These are phyloP conservation scores for Platyrinchus mystaceus DNA, from an alignment of 2,797 vertebrate genomes.

Conservation along the genomic window DNA sequence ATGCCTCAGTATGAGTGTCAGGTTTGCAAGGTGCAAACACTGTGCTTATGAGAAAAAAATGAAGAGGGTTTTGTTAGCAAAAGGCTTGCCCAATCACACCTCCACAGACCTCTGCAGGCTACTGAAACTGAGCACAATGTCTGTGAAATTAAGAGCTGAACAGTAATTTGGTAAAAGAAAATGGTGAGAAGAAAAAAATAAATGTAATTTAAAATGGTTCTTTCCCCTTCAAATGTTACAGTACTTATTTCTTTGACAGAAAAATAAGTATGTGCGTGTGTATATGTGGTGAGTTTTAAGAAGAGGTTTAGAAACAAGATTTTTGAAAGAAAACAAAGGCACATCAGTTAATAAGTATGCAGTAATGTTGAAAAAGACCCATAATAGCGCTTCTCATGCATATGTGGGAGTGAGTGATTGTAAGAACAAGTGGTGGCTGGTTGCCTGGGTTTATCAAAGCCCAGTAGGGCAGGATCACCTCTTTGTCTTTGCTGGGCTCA, in stretches of 20 bases:
- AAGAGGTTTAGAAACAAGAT: conserved; percentile 51
- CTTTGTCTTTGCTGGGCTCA: conserved; percentile 61
- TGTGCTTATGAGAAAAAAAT: neutral
- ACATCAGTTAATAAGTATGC: conserved; percentile 53
- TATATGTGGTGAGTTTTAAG: neutral
- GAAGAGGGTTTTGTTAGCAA: neutral
- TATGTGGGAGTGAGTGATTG: conserved; percentile 65
- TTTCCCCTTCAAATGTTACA: conserved; percentile 14
- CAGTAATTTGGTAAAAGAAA: conserved; percentile 27
- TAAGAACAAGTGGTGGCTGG: conserved; percentile 76
- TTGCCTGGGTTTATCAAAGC: conserved; percentile 75
- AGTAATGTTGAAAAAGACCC: conserved; percentile 28
- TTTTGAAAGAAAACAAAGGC: conserved; percentile 57
- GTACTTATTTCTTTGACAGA: conserved; percentile 50
- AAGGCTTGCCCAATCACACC: conserved; percentile 6
- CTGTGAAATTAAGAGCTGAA: conserved; percentile 38
- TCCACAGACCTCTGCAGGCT: conserved; percentile 27
- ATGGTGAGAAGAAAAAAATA: neutral
- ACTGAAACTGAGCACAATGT: conserved; percentile 42
- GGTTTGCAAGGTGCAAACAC: conserved; percentile 30
- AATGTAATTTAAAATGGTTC: neutral
- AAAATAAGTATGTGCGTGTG: conserved; percentile 10
- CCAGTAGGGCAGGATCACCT: conserved; percentile 73
- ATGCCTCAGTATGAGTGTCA: neutral
- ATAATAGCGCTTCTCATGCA: conserved; percentile 42